Conservation (phyloP, 2,113 vertebrate species). For the Potamarius usumacintae region DNA sequence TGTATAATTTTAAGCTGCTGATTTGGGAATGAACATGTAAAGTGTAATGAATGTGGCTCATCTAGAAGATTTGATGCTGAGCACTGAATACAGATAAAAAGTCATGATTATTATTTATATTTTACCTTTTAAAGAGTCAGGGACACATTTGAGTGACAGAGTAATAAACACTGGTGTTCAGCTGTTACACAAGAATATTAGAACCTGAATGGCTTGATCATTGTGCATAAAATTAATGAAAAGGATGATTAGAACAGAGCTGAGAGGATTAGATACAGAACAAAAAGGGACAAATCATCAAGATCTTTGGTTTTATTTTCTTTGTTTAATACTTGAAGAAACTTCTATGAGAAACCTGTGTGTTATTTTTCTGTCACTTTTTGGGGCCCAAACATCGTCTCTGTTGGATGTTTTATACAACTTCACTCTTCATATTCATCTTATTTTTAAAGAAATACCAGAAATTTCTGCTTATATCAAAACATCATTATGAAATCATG, state of each 20-base stretch:
- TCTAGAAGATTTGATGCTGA: neutral
- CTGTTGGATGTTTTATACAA: neutral
- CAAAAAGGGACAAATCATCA: neutral
- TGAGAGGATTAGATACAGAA: neutral
- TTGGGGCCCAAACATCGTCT: neutral
- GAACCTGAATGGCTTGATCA: neutral
- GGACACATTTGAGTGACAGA: neutral
- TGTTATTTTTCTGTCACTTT: neutral
- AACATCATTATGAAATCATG: neutral
- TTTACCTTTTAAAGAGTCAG: no score
- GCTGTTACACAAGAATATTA: neutral
- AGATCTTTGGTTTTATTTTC: neutral
- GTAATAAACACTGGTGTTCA: neutral
- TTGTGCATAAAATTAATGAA: neutral
- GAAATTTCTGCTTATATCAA: neutral
- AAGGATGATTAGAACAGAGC: neutral
- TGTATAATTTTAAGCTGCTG: neutral
- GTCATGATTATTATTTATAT: no score
- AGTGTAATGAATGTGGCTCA: neutral
- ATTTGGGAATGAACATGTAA: neutral
- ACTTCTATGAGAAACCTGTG: neutral
- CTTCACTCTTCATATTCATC: neutral
- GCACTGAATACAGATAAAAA: no score
- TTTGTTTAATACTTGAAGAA: neutral
- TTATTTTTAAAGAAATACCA: neutral